phyloP scores from a whole-genome alignment of 2,888 invertebrate genomes.

The Omphaloscelis lunosa region DNA sequence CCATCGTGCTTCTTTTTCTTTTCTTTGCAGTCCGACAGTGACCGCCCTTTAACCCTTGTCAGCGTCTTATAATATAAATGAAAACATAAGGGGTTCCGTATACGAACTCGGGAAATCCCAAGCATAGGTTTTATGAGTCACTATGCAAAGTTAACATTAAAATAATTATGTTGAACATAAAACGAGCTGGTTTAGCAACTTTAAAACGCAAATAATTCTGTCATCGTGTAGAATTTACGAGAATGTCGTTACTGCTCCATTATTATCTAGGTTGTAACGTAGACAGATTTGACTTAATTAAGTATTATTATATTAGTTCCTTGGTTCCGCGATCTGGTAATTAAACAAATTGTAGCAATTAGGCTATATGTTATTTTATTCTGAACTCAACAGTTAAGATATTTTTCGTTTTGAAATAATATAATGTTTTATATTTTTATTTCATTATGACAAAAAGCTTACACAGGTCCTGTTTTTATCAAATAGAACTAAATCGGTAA shows the following conservation, averaged over 20 bases:
- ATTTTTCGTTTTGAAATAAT: not conserved
- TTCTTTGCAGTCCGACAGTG: too few relatives aligned
- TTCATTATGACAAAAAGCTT: too few relatives aligned
- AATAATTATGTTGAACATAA: not conserved
- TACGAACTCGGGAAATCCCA: slow-evolving; percentile 29
- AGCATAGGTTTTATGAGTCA: slow-evolving; percentile 34
- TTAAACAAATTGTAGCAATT: slow-evolving; percentile 38
- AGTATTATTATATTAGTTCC: slow-evolving; percentile 13
- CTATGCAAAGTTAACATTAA: not conserved
- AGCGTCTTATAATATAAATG: not conserved
- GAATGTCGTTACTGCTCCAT: slow-evolving; percentile 28
- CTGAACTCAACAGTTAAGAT: too few relatives aligned
- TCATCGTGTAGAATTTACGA: not conserved
- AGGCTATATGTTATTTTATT: not conserved
- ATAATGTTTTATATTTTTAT: too few relatives aligned
- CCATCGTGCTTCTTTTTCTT: too few relatives aligned
- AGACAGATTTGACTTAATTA: slow-evolving; percentile 22
- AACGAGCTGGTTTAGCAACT: slow-evolving; percentile 17
- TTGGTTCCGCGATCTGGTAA: slow-evolving; percentile 8
- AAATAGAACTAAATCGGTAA: not conserved
- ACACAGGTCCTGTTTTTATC: not conserved
- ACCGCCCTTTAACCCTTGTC: too few relatives aligned
- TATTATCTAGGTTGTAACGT: slow-evolving; percentile 30
- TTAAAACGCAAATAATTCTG: slow-evolving; percentile 3
- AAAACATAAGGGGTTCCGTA: slow-evolving; percentile 10